Percentiles rank a stretch among this genome's conserved stretches.
phyloP scores from a whole-genome alignment of 2,113 vertebrate genomes.

The Notarius quadriscutis region DNA sequence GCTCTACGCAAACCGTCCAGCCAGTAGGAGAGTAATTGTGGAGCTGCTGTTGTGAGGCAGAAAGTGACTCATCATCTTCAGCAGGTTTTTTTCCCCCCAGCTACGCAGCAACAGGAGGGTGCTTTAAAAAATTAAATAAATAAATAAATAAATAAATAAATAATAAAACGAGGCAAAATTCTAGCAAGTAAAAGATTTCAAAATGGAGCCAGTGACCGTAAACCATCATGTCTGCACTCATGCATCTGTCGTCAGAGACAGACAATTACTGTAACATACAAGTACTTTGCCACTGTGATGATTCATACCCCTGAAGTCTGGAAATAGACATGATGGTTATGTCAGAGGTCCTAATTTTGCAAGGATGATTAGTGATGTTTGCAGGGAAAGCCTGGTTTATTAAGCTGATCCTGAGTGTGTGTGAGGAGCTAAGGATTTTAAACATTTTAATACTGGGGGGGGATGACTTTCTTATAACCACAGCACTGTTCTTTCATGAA shows the following conservation, averaged over 20 bases:
- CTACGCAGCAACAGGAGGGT: conserved; percentile 35
- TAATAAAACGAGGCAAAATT: neutral
- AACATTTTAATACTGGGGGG: neutral
- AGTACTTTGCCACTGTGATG: conserved; percentile 5
- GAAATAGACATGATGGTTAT: neutral
- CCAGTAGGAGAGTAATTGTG: conserved; percentile 32
- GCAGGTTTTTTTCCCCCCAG: conserved; percentile 23
- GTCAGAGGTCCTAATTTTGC: neutral
- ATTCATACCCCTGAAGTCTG: neutral
- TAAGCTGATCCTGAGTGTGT: neutral
- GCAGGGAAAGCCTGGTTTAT: neutral
- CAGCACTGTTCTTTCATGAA: neutral
- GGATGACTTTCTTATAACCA: neutral
- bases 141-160: neutral
- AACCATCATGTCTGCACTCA: neutral
- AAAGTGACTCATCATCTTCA: conserved; percentile 48
- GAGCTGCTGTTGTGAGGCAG: conserved; percentile 50
- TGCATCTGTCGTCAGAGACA: neutral
- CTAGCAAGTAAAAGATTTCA: neutral
- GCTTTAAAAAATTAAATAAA: neutral
- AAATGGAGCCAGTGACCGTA: neutral
- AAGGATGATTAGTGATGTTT: neutral
- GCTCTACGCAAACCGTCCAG: conserved; percentile 19
- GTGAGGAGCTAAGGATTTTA: neutral
- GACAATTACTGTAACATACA: neutral